A percentile compares a stretch with the other conserved stretches of the same genome.
phyloP scores from a whole-genome alignment of 2,113 vertebrate species.

The Hippocampus abdominalis region DNA sequence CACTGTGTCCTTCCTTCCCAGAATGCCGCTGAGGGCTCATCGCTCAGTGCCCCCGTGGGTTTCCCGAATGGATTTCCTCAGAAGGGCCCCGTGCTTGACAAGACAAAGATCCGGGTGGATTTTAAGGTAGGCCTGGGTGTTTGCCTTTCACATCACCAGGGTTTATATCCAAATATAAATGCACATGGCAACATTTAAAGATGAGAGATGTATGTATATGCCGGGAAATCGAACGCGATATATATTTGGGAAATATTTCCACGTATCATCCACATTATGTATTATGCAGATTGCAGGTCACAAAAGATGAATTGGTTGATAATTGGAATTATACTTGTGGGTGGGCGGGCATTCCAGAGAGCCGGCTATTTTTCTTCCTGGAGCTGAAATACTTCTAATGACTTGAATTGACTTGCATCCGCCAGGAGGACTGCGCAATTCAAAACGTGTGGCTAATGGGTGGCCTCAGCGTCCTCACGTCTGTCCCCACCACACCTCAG shows the following conservation, averaged over 20 bases:
- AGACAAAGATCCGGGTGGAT: constrained; percentile 83
- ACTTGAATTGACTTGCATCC: neutral
- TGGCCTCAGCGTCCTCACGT: constrained; percentile 85
- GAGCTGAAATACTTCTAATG: neutral
- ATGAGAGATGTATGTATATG: too few relatives aligned
- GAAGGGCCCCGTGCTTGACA: constrained; percentile 74
- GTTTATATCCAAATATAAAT: neutral
- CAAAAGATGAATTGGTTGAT: too few relatives aligned
- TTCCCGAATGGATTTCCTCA: constrained; percentile 79
- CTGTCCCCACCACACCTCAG: constrained; percentile 77
- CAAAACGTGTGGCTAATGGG: constrained; percentile 93
- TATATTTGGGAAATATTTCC: too few relatives aligned
- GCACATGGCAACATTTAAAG: too few relatives aligned
- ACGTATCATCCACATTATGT: too few relatives aligned
- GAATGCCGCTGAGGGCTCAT: constrained; percentile 71
- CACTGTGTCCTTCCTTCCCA: constrained; percentile 64
- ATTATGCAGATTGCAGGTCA: too few relatives aligned
- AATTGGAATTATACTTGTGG: too few relatives aligned
- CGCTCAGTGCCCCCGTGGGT: constrained; percentile 70
- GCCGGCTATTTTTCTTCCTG: neutral
- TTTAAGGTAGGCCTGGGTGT: constrained; percentile 79
- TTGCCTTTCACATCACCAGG: neutral
- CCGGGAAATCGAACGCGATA: too few relatives aligned
- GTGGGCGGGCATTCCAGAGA: too few relatives aligned
- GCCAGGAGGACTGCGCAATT: constrained; percentile 85